These are phyloP conservation scores for Chorisops tibialis DNA, from an alignment of 2,888 invertebrate species.

Conservation along the genomic window DNA sequence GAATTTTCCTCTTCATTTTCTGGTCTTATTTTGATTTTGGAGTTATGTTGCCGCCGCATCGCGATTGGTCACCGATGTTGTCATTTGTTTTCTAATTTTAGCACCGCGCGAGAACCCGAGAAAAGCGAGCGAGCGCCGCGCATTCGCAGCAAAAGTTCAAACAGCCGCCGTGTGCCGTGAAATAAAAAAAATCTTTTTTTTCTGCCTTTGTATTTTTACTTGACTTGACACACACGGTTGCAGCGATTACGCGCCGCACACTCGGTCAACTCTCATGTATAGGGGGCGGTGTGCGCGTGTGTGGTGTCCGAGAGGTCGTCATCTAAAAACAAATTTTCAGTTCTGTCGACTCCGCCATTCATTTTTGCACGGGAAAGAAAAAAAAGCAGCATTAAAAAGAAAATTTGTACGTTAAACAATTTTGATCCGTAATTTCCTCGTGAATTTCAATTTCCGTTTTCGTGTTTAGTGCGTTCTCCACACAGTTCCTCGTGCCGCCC, in stretches of 20 bases:
- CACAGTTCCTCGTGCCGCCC: not conserved
- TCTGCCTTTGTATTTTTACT: not conserved
- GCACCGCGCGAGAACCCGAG: constrained; percentile 2
- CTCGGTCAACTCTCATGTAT: not conserved
- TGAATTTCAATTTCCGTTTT: not conserved
- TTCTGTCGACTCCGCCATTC: constrained; percentile 24
- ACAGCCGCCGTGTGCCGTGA: constrained; percentile 4
- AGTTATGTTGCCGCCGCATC: not conserved
- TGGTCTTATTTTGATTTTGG: too few species aligned
- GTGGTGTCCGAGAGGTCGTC: not conserved
- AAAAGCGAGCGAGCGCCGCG: constrained; percentile 19
- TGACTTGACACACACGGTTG: constrained; percentile 13
- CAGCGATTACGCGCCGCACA: constrained; percentile 9
- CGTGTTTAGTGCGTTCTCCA: not conserved
- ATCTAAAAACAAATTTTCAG: constrained; percentile 11
- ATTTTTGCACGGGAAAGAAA: constrained; percentile 11
- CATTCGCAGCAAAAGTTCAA: constrained; percentile 20
- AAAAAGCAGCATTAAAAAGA: constrained; percentile 7
- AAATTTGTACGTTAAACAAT: not conserved
- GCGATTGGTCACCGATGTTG: constrained; percentile 30
- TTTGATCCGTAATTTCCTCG: not conserved
- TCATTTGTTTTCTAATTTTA: constrained; percentile 31
- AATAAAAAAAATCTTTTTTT: not conserved
- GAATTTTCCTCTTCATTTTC: too few species aligned
- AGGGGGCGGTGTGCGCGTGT: not conserved